phyloP scores from a whole-genome alignment of 92 coral and sea anemone genomes.

The Parazoanthus swiftii region DNA sequence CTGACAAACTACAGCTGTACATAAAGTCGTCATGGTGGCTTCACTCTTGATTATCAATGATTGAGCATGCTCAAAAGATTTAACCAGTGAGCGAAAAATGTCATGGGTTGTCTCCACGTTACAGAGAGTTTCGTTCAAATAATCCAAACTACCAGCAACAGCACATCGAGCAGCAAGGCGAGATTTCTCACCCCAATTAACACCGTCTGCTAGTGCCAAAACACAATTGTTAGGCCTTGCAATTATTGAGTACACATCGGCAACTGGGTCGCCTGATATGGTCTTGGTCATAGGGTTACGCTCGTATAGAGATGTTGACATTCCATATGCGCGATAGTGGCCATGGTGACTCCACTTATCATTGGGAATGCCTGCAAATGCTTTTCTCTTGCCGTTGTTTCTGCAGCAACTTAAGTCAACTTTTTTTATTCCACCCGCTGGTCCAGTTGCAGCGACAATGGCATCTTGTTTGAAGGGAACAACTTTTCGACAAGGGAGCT shows the following conservation, averaged over 20 bases:
- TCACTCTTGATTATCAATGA: conserved; percentile 66
- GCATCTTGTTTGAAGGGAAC: conserved; percentile 55
- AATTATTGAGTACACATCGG: conserved; percentile 90
- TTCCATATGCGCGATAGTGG: conserved; percentile 81
- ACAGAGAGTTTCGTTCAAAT: conserved; percentile 67
- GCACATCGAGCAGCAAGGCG: conserved; percentile 97
- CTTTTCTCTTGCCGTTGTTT: conserved; percentile 39
- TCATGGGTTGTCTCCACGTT: conserved; percentile 78
- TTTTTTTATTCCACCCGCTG: conserved; percentile 79
- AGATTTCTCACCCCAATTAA: conserved; percentile 96
- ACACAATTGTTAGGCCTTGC: conserved; percentile 91
- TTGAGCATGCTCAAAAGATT: conserved; percentile 84
- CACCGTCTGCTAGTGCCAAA: conserved; percentile 94
- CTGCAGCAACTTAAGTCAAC: conserved; percentile 47
- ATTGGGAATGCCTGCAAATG: conserved; percentile 51
- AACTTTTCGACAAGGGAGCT: conserved; percentile 70
- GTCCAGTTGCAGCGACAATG: conserved; percentile 90
- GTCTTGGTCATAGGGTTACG: conserved; percentile 67
- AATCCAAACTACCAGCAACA: conserved; percentile 85
- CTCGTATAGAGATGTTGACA: conserved; percentile 87
- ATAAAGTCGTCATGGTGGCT: conserved; percentile 94
- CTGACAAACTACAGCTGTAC: conserved; percentile 88
- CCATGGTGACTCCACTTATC: conserved; percentile 74
- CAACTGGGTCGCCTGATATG: conserved; percentile 89
- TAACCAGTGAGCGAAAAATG: conserved; percentile 61